Conservation (phyloP, 1,140 invertebrate genomes). For the Drosophila parvula region DNA sequence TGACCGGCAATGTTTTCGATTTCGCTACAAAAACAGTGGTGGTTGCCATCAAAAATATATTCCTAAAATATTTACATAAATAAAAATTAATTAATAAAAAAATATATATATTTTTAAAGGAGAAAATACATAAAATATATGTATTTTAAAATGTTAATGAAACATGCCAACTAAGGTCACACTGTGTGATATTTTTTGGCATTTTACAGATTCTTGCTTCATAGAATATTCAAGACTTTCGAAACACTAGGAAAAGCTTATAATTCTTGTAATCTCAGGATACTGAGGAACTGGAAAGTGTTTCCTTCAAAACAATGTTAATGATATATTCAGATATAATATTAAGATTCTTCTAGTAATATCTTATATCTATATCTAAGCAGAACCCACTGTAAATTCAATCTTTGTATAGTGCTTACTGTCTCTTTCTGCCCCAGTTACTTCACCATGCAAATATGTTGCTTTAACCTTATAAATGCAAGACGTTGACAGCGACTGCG, state of each 20-base stretch:
- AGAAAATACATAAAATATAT: not conserved
- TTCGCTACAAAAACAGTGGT: constrained; percentile 45
- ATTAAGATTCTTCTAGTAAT: no score
- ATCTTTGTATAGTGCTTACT: constrained; percentile 1
- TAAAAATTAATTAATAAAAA: no score
- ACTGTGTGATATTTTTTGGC: not conserved
- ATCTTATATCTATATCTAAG: not conserved
- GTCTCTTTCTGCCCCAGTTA: constrained; percentile 54
- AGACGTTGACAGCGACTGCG: constrained; percentile 31
- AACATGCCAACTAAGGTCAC: not conserved
- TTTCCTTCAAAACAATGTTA: no score
- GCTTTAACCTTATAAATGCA: constrained; percentile 73
- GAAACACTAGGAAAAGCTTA: not conserved
- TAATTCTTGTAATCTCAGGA: not conserved
- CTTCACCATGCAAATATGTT: constrained; percentile 80
- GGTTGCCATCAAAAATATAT: constrained; percentile 14
- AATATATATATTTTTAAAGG: not conserved
- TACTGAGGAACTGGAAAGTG: not conserved
- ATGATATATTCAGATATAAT: no score
- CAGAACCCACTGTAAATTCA: constrained; percentile 14
- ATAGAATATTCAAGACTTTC: no score
- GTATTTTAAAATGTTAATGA: not conserved
- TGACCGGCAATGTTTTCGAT: constrained; percentile 34
- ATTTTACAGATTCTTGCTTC: no score
- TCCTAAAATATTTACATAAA: not conserved